Evolutionary conservation across 2,888 invertebrate genomes (phyloP), one percentile per base, ranked within the genome.

Genomic region (Emmelina monodactyla): DNA sequence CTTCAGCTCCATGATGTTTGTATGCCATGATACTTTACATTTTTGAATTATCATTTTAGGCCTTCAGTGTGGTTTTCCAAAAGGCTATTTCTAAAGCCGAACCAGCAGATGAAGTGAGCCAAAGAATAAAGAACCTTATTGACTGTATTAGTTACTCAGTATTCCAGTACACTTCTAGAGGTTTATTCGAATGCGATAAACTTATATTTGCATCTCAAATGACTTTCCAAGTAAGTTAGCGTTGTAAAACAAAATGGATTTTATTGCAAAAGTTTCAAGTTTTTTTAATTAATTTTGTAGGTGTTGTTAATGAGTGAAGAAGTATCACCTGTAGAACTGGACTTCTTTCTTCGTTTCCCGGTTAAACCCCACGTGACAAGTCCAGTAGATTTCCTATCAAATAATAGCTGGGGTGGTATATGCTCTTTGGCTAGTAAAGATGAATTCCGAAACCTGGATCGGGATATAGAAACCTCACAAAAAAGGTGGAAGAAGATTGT

Each of bases 401-500:
- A 96, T 62, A 84, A 85, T 43, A 91, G 92, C 55, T 97, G 97
- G 97, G 97, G 97, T 39, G 96, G 95, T 12, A 92, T 97, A 49
- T 93, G 96, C 67, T 91, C 93, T 49, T 82, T 97, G 40, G 87
- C 95, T 15, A 85, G 88, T 34, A 89, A 92, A 72, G 96, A 97
- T 51, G 96, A 97, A 61, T 96, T 93, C 62, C 83, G 92, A 44
- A 96, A 97, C 66, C 80, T 97, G 39, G 97, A 97, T 62, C 84
- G 96, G 41, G 97, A 97, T 62, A 96, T 97, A 49, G 97, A 97
- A 71, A 94, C 91, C 2, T 94, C 95, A 1, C 89, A 93, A n/a
- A 97, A 97, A 61, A 84, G 96, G 37, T 97, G 97, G 97, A 96
- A 96, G 67, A 97, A 97, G 70, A 87, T 97, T 52, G 92, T 97